Conservation (phyloP, 2,888 invertebrate species). For the Hemistola chrysoprasaria region DNA sequence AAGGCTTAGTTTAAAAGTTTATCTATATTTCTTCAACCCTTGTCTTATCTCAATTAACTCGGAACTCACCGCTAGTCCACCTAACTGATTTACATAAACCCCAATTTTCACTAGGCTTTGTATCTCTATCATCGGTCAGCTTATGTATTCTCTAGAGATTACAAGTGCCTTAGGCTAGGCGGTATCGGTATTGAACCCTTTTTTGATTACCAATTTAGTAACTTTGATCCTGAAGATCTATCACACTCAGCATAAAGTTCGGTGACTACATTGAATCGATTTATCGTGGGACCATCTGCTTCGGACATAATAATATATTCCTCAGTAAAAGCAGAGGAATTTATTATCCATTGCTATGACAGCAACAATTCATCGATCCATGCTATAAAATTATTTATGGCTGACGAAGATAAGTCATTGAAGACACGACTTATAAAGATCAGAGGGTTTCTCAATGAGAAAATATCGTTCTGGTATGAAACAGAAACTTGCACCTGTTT, state of each 20-base stretch:
- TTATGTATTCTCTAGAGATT: constrained; percentile 23
- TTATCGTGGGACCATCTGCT: background rate
- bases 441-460: too few relatives aligned
- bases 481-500: too few relatives aligned
- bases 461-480: too few relatives aligned
- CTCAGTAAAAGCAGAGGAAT: too few relatives aligned
- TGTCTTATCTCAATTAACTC: constrained; percentile 25
- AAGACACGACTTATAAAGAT: too few relatives aligned
- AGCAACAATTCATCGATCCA: too few relatives aligned
- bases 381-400: too few relatives aligned
- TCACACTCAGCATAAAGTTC: constrained; percentile 16
- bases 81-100: constrained; percentile 33
- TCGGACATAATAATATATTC: too few relatives aligned
- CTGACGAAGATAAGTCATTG: too few relatives aligned
- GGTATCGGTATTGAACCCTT: constrained; percentile 26
- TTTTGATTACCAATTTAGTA: constrained; percentile 28
- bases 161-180: constrained; percentile 17
- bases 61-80: constrained; percentile 23
- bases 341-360: too few relatives aligned
- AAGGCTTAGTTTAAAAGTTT: too few relatives aligned
- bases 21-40: constrained; percentile 22
- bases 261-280: constrained; percentile 16
- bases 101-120: constrained; percentile 28
- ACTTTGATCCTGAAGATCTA: constrained; percentile 10
- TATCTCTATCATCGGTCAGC: constrained; percentile 25